Base-by-base conservation (phyloP, 2,888 invertebrate genomes). In the Euzetes globulus region DNA sequence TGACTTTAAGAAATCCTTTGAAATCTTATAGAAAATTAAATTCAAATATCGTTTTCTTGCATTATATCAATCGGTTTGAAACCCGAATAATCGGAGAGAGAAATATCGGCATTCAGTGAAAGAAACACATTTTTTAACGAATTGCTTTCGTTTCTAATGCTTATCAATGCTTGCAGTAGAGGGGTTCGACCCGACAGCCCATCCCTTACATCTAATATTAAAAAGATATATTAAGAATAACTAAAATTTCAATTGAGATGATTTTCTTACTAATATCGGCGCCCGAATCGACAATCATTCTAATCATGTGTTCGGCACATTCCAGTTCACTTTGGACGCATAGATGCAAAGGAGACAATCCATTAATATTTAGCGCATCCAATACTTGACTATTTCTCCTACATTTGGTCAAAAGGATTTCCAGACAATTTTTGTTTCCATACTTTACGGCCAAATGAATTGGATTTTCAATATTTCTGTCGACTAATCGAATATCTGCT, bases 221-320 rank as follows among this genome's bases (percentile, higher is more conserved):
- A n/a, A n/a, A n/a, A n/a, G n/a, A n/a, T n/a, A n/a, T n/a, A n/a
- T n/a, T n/a, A n/a, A n/a, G n/a, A n/a, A n/a, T n/a, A n/a, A n/a
- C n/a, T n/a, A n/a, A n/a, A n/a, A n/a, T n/a, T n/a, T n/a, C n/a
- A n/a, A n/a, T n/a, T n/a, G n/a, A n/a, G n/a, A n/a, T n/a, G n/a
- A n/a, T n/a, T n/a, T n/a, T n/a, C 65, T 65, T n/a, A 65, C 65
- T 41, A 37, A 65, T 65, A 65, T 65, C 41, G n/a, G 65, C 65
- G n/a, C 65, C 65, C 1, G 41, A 37, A 19, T 65, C 29, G 25
- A 65, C 65, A 7, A 65, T 9, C 19, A 65, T 33, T 65, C n/a
- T 37, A 5, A 65, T 37, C 65, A 65, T 65, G 1, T 65, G 37
- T 9, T 1, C 5, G 13, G n/a, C n/a, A 13, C 17, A 65, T 9